A percentile compares a stretch with the other conserved stretches of the same genome.
Evolutionary conservation across 2,888 invertebrate genomes (phyloP).

Genomic region (Spodoptera picta): DNA sequence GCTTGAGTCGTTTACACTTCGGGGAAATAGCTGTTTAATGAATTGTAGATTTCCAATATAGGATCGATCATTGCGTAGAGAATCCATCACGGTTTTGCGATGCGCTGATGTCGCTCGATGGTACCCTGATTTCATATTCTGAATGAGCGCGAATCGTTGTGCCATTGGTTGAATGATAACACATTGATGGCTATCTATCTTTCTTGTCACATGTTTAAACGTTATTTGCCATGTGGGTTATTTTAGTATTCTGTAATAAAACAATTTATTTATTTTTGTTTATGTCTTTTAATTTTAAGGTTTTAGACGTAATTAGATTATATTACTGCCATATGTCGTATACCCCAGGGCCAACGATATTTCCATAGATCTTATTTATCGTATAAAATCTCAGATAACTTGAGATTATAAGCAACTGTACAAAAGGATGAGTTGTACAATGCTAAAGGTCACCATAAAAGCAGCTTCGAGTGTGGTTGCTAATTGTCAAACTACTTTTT

Average conservation of each 20-base stretch:
- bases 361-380: slow-evolving; percentile 21
- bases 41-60: slow-evolving; percentile 38
- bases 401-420: slow-evolving; percentile 21
- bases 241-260: neutral
- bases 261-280: slow-evolving; percentile 12
- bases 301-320: slow-evolving; percentile 2
- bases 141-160: slow-evolving; percentile 15
- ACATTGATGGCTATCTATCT: slow-evolving; percentile 11
- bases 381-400: slow-evolving; percentile 31
- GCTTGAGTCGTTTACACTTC: slow-evolving; percentile 5
- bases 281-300: too few relatives aligned
- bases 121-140: slow-evolving; percentile 23
- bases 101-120: slow-evolving; percentile 26
- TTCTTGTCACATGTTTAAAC: neutral
- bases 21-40: slow-evolving; percentile 22
- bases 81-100: slow-evolving; percentile 32
- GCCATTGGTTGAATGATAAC: slow-evolving; percentile 23
- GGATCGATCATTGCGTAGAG: slow-evolving; percentile 15
- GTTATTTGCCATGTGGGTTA: too few relatives aligned
- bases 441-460: slow-evolving; percentile 41
- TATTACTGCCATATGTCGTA: neutral
- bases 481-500: slow-evolving; percentile 40
- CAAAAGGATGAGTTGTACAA: slow-evolving; percentile 21
- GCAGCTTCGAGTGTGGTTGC: slow-evolving; percentile 22
- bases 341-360: slow-evolving; percentile 5